Conservation (phyloP, 2,888 invertebrate genomes). For the Vanessa cardui region DNA sequence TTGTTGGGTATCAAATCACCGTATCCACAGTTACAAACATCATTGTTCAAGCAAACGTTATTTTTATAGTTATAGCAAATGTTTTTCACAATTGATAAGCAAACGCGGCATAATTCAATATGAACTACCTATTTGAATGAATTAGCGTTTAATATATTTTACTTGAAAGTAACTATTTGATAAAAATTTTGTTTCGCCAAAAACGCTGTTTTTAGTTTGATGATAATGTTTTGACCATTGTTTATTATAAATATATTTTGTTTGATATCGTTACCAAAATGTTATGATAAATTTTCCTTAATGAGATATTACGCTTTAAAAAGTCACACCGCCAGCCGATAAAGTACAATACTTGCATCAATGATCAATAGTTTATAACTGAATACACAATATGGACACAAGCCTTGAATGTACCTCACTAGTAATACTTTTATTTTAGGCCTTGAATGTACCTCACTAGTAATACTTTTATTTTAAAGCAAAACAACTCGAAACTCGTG, state of each 20-base stretch:
- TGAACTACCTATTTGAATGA: no score
- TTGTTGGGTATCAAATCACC: slow-evolving; percentile 4
- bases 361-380: neutral
- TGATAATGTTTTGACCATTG: no score
- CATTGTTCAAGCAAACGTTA: neutral
- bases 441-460: neutral
- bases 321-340: neutral
- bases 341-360: neutral
- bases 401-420: neutral
- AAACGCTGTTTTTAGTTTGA: no score
- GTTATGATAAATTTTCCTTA: neutral
- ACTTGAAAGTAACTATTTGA: no score
- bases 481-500: neutral
- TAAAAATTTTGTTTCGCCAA: no score
- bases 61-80: neutral
- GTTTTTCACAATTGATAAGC: neutral
- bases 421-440: neutral
- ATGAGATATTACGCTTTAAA: neutral
- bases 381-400: neutral
- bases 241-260: no score
- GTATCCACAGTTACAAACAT: neutral
- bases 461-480: neutral
- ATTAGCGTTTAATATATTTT: no score
- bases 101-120: no score
- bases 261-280: no score